Evolutionary conservation across 2,113 vertebrate genomes (phyloP).

Genomic region (Proteles cristata): DNA sequence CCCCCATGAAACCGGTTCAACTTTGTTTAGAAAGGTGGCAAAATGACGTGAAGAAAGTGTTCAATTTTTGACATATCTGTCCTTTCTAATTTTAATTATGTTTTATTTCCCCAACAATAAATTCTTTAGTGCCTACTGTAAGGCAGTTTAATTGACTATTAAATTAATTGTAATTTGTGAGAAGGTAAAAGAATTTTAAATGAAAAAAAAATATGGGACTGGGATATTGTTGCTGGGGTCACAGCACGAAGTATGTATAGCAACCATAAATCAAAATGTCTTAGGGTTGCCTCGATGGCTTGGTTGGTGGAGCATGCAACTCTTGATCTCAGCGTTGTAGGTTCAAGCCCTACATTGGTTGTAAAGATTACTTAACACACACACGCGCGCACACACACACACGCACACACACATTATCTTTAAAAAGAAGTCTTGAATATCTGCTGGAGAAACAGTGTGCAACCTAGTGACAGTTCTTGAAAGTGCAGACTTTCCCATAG

Average conservation of each 20-base stretch:
- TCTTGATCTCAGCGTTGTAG: background rate
- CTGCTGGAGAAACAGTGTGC: conserved; percentile 22
- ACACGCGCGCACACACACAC: too few species aligned
- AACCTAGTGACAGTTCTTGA: conserved; percentile 48
- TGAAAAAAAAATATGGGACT: background rate
- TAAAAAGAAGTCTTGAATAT: background rate
- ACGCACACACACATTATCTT: too few species aligned
- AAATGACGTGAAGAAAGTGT: conserved; percentile 16
- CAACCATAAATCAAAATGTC: background rate
- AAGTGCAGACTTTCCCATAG: background rate
- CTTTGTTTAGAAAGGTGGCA: conserved; percentile 42
- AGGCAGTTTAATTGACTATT: background rate
- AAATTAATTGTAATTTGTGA: conserved; percentile 11
- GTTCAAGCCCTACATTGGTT: background rate
- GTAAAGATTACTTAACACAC: background rate
- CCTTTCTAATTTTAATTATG: conserved; percentile 50
- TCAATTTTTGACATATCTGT: background rate
- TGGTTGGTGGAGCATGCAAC: background rate
- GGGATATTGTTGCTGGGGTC: background rate
- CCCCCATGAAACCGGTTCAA: background rate
- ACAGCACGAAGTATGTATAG: background rate
- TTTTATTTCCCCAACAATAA: conserved; percentile 26
- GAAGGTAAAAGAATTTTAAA: conserved; percentile 32
- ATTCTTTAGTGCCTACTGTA: conserved; percentile 36
- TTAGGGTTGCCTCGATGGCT: background rate